Evolutionary conservation across 2,113 vertebrate genomes (phyloP), one percentile per base, ranked within the genome.

Genomic region (Periophthalmodon schlosseri): DNA sequence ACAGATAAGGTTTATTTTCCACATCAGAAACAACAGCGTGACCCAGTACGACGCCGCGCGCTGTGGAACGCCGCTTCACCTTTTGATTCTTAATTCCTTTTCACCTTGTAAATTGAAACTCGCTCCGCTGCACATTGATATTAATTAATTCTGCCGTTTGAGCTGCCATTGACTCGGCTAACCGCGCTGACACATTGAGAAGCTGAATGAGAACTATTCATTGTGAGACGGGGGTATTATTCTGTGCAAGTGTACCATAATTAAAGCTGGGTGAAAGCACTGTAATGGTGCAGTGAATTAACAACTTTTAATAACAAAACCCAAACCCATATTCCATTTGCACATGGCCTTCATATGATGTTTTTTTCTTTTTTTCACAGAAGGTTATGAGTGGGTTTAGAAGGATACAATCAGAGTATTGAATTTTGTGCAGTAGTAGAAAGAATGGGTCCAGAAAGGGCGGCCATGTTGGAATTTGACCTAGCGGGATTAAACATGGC

Each of bases 211-310:
- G 34, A 3, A 24, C 18, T 52, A 58, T 76, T 74, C 75, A 78
- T 69, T 39, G 33, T 20, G 28, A 64, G 69, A 4, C 14, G 13
- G 16, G 28, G 21, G 68, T 56, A 76, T 79, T 75, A 73, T 79
- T 74, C 76, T 21, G 34, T 52, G 13, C 50, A 69, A 63, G 14
- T 52, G 33, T 73, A 21, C 74, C 18, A 50, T 77, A 79, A 79
- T 81, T 74, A 77, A 73, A 78, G 46, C 66, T 52, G 39, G 13
- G 54, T 57, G 49, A 57, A 68, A 74, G 68, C 61, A 64, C 20
- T 50, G 79, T 73, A 69, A 76, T 74, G 68, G 52, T 57, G 36
- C 28, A 63, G 28, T 33, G 72, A 75, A 83, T 79, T 78, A 72
- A 81, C 34, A 73, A 71, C 52, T 70, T 78, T 60, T 68, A 77